A percentile compares a stretch with the other conserved stretches of the same genome.
phyloP scores from a whole-genome alignment of 2,797 vertebrate genomes.

The Rhinatrema bivittatum region DNA sequence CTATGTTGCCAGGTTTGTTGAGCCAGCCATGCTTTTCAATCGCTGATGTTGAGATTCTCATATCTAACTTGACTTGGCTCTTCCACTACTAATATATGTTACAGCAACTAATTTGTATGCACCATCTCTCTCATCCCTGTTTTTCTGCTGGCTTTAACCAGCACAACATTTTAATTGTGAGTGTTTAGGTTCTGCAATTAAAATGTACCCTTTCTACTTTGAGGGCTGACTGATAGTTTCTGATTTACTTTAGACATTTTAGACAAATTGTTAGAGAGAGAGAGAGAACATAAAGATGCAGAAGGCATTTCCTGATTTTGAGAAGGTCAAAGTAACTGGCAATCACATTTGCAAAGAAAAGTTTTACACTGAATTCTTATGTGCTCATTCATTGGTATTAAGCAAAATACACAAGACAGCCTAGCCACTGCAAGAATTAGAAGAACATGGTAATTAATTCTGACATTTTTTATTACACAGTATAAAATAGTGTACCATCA shows the following conservation, averaged over 20 bases:
- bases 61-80: no score
- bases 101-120: conserved; percentile 75
- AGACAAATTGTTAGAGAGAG: conserved; percentile 89
- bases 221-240: conserved; percentile 79
- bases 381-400: conserved; percentile 35
- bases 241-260: conserved; percentile 89
- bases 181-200: conserved; percentile 95
- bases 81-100: conserved; percentile 37
- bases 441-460: no score
- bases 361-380: conserved; percentile 58
- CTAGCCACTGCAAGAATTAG: no score
- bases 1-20: no score
- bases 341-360: conserved; percentile 45
- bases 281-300: conserved; percentile 84
- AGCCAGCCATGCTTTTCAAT: no score
- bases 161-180: conserved; percentile 91
- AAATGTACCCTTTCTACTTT: conserved; percentile 86
- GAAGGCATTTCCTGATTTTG: conserved; percentile 78
- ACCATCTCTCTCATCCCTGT: conserved; percentile 60
- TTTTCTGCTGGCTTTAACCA: conserved; percentile 82
- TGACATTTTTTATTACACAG: no score
- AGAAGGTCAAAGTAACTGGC: conserved; percentile 55
- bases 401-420: no score
- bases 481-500: no score
- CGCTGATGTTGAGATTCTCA: no score